phyloP scores from a whole-genome alignment of 2,888 invertebrate species.

The Athripsodes cinereus region DNA sequence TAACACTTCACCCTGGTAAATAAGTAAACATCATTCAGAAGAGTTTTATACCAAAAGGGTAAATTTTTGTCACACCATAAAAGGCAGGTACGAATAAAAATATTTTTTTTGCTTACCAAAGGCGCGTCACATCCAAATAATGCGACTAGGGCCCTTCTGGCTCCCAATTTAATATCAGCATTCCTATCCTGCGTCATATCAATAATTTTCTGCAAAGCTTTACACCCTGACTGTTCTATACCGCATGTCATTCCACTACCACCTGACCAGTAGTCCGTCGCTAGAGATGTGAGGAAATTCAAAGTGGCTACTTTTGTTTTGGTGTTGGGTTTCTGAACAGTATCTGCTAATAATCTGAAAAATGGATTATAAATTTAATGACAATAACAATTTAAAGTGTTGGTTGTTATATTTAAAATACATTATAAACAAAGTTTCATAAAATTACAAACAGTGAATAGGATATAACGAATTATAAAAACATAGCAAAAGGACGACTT shows the following conservation, averaged over 20 bases:
- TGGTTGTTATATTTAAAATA: background rate
- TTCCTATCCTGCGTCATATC: slow-evolving; percentile 63
- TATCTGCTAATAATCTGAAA: slow-evolving; percentile 75
- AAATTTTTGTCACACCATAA: no score
- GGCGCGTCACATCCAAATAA: slow-evolving; percentile 89
- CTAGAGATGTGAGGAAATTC: slow-evolving; percentile 64
- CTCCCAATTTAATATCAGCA: slow-evolving; percentile 62
- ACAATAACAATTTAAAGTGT: no score
- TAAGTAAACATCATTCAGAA: no score
- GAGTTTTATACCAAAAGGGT: no score
- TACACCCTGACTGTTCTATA: slow-evolving; percentile 46
- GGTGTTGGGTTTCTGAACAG: slow-evolving; percentile 86
- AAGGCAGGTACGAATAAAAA: slow-evolving; percentile 17
- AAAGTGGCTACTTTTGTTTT: slow-evolving; percentile 73
- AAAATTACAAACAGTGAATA: slow-evolving; percentile 6
- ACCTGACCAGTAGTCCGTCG: slow-evolving; percentile 57
- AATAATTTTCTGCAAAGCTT: slow-evolving; percentile 62
- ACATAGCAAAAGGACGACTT: slow-evolving; percentile 15
- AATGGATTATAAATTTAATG: background rate
- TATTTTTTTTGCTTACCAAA: no score
- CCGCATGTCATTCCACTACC: slow-evolving; percentile 51
- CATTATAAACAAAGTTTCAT: background rate
- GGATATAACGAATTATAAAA: no score
- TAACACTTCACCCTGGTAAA: no score
- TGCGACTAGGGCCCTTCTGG: slow-evolving; percentile 66